A percentile compares a stretch with the other conserved stretches of the same genome.
Conservation (phyloP, 2,797 vertebrate genomes). For the Esox lucius region DNA sequence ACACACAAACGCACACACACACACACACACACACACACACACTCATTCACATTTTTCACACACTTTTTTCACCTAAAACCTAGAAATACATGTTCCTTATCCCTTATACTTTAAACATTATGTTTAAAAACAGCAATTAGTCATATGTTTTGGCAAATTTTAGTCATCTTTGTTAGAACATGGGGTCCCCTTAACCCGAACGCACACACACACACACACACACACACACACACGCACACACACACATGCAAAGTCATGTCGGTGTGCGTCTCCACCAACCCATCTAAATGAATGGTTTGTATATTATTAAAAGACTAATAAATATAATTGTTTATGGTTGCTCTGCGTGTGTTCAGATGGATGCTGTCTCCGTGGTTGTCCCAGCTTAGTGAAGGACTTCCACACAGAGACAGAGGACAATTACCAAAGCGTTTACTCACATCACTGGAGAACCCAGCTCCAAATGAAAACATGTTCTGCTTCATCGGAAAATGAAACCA, state of each 20-base stretch:
- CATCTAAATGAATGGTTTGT: not conserved
- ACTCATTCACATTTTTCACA: too few relatives aligned
- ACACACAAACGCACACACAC: not conserved
- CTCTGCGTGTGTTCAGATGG: not conserved
- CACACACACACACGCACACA: not conserved
- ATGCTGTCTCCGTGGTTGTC: not conserved
- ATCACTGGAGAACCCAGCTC: conserved; percentile 79
- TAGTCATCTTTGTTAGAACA: too few relatives aligned
- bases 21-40: too few relatives aligned
- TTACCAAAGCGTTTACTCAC: conserved; percentile 82
- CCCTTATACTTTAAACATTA: too few relatives aligned
- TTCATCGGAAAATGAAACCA: conserved; percentile 67
- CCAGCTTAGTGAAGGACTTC: conserved; percentile 68
- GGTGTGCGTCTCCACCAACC: not conserved
- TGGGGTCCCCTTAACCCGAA: too few relatives aligned
- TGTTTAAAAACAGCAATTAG: too few relatives aligned
- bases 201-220: too few relatives aligned
- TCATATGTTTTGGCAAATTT: too few relatives aligned
- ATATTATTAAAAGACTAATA: not conserved
- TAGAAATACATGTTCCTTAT: too few relatives aligned
- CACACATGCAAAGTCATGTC: not conserved
- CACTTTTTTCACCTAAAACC: too few relatives aligned
- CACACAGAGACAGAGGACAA: conserved; percentile 80
- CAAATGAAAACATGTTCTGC: conserved; percentile 82
- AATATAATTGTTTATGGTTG: not conserved